Base-by-base conservation (phyloP, 2,888 invertebrate species). In the Leptothorax acervorum region DNA sequence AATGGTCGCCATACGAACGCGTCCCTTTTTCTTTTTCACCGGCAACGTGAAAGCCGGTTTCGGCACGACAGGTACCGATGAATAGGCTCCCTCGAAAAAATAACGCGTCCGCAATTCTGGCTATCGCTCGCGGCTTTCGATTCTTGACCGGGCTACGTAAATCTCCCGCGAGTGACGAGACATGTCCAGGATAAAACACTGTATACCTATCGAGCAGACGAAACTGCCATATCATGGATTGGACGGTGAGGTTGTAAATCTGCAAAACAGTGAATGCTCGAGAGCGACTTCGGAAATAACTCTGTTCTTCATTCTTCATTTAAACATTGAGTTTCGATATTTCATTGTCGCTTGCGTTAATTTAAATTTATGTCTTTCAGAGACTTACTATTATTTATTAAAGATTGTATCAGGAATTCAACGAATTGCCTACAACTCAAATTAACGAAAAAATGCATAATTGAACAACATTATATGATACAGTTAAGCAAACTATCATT, bases 91-190 rank as follows among this genome's bases (percentile, higher is more conserved):
- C 60, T 23, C 82, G 31, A 82, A 82, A 81, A 81, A 82, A 76
- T 82, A 82, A 82, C 82, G 82, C 78, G 63, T 76, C 76, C 82
- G 82, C 78, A 78, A 82, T 82, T 82, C 63, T 74, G 76, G 63
- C 63, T 78, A 82, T 82, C 82, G 82, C 63, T 82, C 78, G 76
- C 63, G 82, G 63, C 51, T 51, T 53, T 82, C 82, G 78, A 78
- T 78, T 82, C 82, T 82, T 82, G 76, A 35, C 78, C 82, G 63
- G 42, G 45, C n/a, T 53, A 3, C 63, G 78, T 82, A 76, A 82
- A 82, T 82, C 82, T 63, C 23, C 23, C 53, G 62, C 76, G 62
- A 82, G 60, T 82, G 82, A 82, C 78, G 82, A 82, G 63, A 65
- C 70, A 63, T 42, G 78, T 75, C 45, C 78, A 76, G 63, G 39